A percentile compares a stretch with the other conserved stretches of the same genome.
Conservation (phyloP, 2,888 invertebrate species). For the Ornithoptera alexandrae region DNA sequence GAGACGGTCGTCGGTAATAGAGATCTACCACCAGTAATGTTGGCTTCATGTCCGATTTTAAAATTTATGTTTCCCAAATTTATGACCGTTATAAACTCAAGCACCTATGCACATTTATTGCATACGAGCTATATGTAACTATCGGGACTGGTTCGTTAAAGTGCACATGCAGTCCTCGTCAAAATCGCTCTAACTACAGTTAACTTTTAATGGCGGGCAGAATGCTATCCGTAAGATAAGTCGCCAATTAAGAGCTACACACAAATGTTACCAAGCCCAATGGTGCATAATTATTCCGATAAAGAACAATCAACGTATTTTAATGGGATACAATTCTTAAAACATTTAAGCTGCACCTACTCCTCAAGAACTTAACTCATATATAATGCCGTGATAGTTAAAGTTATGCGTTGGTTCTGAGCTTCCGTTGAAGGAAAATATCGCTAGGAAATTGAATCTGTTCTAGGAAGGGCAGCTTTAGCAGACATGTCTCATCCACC, state of each 20-base stretch:
- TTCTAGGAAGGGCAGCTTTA: no score
- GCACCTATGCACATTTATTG: neutral
- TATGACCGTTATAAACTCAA: neutral
- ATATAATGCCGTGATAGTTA: no score
- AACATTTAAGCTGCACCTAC: no score
- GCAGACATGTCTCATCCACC: no score
- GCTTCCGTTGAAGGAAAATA: no score
- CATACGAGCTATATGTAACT: neutral
- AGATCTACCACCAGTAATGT: neutral
- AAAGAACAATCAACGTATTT: neutral
- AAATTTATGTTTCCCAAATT: neutral
- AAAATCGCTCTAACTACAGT: conserved; percentile 5
- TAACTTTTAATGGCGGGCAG: conserved; percentile 5
- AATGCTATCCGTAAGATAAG: neutral
- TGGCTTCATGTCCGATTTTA: neutral
- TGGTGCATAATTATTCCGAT: neutral
- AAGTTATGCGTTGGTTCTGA: no score
- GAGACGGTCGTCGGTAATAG: neutral
- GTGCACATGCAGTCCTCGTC: conserved; percentile 4
- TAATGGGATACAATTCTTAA: neutral
- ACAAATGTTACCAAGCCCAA: neutral
- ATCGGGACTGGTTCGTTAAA: conserved; percentile 5
- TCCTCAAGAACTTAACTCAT: no score
- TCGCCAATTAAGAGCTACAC: conserved; percentile 9
- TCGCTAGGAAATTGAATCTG: no score